Percentiles rank a stretch among this genome's conserved stretches.
Evolutionary conservation across 2,113 vertebrate species (phyloP).

Genomic region (Nothoprocta pentlandii): DNA sequence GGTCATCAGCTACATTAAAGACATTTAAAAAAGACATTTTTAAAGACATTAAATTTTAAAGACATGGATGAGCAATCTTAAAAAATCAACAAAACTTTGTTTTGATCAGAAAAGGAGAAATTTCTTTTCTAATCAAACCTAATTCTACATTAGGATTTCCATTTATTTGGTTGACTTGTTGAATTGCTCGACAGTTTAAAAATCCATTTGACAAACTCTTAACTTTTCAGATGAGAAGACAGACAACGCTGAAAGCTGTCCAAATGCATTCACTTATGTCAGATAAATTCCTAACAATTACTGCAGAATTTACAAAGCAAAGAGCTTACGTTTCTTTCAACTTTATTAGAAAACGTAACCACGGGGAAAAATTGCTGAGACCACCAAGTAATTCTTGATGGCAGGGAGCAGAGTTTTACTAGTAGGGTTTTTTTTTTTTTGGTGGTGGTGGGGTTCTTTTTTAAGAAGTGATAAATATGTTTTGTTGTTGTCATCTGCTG

Average conservation of each 20-base stretch:
- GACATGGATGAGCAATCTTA: neutral
- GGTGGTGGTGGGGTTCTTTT: neutral
- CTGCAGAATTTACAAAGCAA: neutral
- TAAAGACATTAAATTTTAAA: neutral
- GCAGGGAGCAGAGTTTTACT: neutral
- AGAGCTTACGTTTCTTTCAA: neutral
- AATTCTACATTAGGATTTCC: neutral
- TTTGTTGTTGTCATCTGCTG: neutral
- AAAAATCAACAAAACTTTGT: neutral
- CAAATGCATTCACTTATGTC: neutral
- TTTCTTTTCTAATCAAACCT: neutral
- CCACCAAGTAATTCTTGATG: neutral
- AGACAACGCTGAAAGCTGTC: neutral
- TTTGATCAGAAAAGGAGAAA: neutral
- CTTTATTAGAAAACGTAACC: neutral
- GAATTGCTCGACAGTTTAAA: neutral
- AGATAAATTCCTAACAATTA: neutral
- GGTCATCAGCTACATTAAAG: constrained; percentile 82
- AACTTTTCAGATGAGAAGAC: neutral
- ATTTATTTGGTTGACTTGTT: neutral
- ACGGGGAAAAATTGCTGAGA: neutral
- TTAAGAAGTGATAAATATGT: neutral
- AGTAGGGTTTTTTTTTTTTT: too few relatives aligned
- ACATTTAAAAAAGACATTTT: neutral
- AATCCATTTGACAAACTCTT: neutral